Conservation (phyloP, 2,797 vertebrate genomes). For the Sebastes hubbsi region DNA sequence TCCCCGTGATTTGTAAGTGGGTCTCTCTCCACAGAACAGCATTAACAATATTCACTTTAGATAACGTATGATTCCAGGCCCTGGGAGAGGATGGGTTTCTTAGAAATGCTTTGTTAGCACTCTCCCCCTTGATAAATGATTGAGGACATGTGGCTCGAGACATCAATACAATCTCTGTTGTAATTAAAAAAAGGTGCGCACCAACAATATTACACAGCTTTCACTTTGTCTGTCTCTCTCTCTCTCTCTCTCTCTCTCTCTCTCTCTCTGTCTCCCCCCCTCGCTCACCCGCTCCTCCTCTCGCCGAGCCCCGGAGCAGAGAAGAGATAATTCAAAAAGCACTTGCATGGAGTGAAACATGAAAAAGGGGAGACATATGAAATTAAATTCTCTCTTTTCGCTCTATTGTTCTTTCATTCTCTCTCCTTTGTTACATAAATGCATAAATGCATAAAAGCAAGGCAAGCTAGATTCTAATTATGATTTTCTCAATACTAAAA, state of each 20-base stretch:
- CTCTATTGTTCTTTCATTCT: slow-evolving; percentile 79
- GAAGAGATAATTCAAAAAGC: slow-evolving; percentile 81
- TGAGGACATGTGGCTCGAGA: slow-evolving; percentile 79
- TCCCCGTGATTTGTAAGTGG: slow-evolving; percentile 77
- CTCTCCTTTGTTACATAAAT: slow-evolving; percentile 75
- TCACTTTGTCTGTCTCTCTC: slow-evolving; percentile 53
- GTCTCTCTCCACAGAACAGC: slow-evolving; percentile 68
- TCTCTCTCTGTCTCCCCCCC: slow-evolving; percentile 16
- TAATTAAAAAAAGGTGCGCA: slow-evolving; percentile 83
- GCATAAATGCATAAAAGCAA: slow-evolving; percentile 76
- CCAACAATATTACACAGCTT: slow-evolving; percentile 79
- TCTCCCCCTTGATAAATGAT: slow-evolving; percentile 83
- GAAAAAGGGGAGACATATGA: slow-evolving; percentile 71
- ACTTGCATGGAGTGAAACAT: slow-evolving; percentile 75
- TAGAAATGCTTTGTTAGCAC: slow-evolving; percentile 83
- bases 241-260: slow-evolving; percentile 25
- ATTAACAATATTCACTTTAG: slow-evolving; percentile 81
- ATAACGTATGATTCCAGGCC: slow-evolving; percentile 75
- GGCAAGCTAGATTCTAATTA: slow-evolving; percentile 77
- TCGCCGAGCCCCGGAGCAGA: slow-evolving; percentile 71
- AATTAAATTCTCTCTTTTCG: slow-evolving; percentile 79
- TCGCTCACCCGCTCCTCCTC: slow-evolving; percentile 55
- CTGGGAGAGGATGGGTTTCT: slow-evolving; percentile 67
- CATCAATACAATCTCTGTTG: slow-evolving; percentile 84
- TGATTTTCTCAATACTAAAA: slow-evolving; percentile 69